Evolutionary conservation across 2,888 invertebrate species (phyloP), one percentile per base, ranked within the genome.

Genomic region (Girardia tigrina): DNA sequence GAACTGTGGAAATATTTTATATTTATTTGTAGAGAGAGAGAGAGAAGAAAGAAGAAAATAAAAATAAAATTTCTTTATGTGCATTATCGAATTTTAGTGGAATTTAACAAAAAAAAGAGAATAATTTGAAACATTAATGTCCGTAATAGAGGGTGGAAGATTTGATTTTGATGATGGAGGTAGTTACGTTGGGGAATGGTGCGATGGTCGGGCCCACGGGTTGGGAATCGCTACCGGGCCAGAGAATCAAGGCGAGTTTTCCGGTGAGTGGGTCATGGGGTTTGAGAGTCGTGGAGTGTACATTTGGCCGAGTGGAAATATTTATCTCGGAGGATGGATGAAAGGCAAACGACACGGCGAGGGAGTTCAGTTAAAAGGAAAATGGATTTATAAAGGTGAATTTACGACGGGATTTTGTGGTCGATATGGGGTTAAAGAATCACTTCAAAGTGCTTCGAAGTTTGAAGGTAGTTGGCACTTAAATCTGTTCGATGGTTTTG

Each of bases 121-220:
- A n/a, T n/a, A n/a, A n/a, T n/a, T n/a, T n/a, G n/a, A n/a, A n/a
- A n/a, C n/a, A n/a, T n/a, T n/a, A 4, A 72, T 70, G 71, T 28
- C 70, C 23, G 71, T 69, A 36, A 76, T 42, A 14, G 82, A 82
- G 71, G 97, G 97, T 82, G 98, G 97, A 82, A 90, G 97, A 82
- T 98, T 98, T 88, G 98, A 98, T 88, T 98, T 98, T 87, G 97
- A 98, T 88, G 98, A 98, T 87, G 98, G 98, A 82, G 98, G 98
- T 81, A 94, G 95, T 80, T 98, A 94, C 87, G 94, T 95, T 87
- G 98, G 98, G 81, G 97, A 95, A 81, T 98, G 98, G 98, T 94
- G 97, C 85, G 95, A 94, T 84, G 94, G 95, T 82, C 97, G 97
- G 86, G 98, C 98, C 80, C 95, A 98, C 86, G 97, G 97, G 42